These are phyloP conservation scores for Dolomedes plantarius DNA, from an alignment of 2,888 invertebrate species.

Conservation along the genomic window DNA sequence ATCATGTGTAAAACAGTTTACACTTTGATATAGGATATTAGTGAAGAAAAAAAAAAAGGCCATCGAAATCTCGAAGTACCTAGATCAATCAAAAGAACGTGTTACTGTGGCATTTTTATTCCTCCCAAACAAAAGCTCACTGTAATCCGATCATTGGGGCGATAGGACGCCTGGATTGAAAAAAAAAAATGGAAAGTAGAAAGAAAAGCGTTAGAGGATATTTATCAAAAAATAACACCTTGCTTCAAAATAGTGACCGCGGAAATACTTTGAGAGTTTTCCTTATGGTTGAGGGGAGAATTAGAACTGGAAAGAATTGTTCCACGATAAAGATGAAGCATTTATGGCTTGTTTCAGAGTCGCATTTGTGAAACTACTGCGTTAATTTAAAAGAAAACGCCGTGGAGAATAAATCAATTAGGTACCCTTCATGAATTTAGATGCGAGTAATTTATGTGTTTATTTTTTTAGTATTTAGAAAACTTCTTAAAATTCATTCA, in stretches of 20 bases:
- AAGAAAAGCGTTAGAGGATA: slow-evolving; percentile 27
- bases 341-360: neutral
- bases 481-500: too few relatives aligned
- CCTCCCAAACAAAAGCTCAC: slow-evolving; percentile 31
- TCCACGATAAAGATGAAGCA: neutral
- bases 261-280: slow-evolving; percentile 7
- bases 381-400: too few relatives aligned
- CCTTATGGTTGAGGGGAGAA: neutral
- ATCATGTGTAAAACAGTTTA: slow-evolving; percentile 6
- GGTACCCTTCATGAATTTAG: too few relatives aligned
- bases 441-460: too few relatives aligned
- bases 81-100: slow-evolving; percentile 53
- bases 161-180: slow-evolving; percentile 18
- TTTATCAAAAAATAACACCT: slow-evolving; percentile 61
- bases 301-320: neutral
- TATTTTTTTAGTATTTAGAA: too few relatives aligned
- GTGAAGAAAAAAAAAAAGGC: neutral
- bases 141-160: slow-evolving; percentile 54
- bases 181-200: neutral
- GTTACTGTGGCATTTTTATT: slow-evolving; percentile 40
- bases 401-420: too few relatives aligned
- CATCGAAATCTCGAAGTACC: slow-evolving; percentile 36
- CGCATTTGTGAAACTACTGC: too few relatives aligned
- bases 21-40: slow-evolving; percentile 16
- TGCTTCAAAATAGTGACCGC: slow-evolving; percentile 33